A percentile compares a stretch with the other conserved stretches of the same genome.
These are phyloP conservation scores for Sabellastarte sp. DNA, from an alignment of 2,888 invertebrate genomes.

Conservation along the genomic window DNA sequence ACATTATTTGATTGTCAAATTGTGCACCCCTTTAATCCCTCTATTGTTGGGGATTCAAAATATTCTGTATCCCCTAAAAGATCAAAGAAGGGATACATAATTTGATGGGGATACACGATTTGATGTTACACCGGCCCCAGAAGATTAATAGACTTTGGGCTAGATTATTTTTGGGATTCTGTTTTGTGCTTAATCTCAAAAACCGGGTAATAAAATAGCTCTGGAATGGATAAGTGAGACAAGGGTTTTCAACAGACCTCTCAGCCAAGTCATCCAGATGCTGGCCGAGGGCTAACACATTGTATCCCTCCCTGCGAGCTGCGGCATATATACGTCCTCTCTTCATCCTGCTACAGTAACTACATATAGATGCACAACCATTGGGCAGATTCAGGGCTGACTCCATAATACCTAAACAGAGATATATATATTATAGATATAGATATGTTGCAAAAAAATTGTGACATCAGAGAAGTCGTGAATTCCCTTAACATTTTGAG, in stretches of 20 bases:
- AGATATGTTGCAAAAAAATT: no score
- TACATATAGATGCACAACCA: slow-evolving; percentile 65
- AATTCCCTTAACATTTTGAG: no score
- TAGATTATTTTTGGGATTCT: neutral
- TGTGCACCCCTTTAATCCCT: no score
- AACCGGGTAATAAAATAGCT: no score
- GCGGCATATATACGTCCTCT: slow-evolving; percentile 75
- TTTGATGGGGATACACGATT: no score
- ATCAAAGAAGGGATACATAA: no score
- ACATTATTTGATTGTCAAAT: no score
- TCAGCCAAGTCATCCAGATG: slow-evolving; percentile 81
- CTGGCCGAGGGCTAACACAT: slow-evolving; percentile 85
- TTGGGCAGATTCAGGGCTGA: slow-evolving; percentile 61
- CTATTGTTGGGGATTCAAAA: no score
- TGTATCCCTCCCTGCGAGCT: slow-evolving; percentile 76
- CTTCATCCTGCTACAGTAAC: slow-evolving; percentile 73
- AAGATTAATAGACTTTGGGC: neutral
- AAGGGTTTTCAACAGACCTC: slow-evolving; percentile 57
- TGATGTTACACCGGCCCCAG: neutral
- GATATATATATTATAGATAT: no score
- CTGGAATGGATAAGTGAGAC: neutral
- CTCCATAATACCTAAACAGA: slow-evolving; percentile 62
- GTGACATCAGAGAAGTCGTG: no score
- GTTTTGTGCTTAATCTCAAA: no score
- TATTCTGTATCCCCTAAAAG: no score